A percentile compares a stretch with the other conserved stretches of the same genome.
These are phyloP conservation scores for Ophthalmotilapia sp. DNA, from an alignment of 2,113 vertebrate genomes.

Conservation along the genomic window DNA sequence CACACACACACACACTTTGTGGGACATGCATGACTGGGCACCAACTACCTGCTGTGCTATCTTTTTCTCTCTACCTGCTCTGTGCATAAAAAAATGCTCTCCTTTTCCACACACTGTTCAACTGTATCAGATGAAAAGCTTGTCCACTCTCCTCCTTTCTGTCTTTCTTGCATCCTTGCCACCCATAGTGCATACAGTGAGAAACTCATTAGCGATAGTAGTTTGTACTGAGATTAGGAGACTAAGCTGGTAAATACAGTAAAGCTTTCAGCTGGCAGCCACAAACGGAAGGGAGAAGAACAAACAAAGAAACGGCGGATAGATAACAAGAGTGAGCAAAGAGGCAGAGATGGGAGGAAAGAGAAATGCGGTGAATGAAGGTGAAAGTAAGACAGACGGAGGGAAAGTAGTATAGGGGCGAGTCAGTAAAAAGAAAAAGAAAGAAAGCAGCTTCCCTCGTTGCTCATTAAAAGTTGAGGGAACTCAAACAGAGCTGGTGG, in stretches of 20 bases:
- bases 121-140: neutral
- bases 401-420: slow-evolving; percentile 19
- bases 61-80: slow-evolving; percentile 3
- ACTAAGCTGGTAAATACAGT: slow-evolving; percentile 57
- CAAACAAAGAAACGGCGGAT: neutral
- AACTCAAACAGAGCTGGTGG: slow-evolving; percentile 65
- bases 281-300: slow-evolving; percentile 5
- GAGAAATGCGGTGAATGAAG: neutral
- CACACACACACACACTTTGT: neutral
- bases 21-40: slow-evolving; percentile 58
- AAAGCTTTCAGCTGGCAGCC: slow-evolving; percentile 37
- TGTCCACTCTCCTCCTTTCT: neutral
- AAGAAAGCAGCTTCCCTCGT: slow-evolving; percentile 20
- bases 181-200: slow-evolving; percentile 23
- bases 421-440: neutral
- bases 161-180: neutral
- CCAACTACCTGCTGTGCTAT: slow-evolving; percentile 47
- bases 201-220: slow-evolving; percentile 63
- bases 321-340: neutral
- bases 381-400: slow-evolving; percentile 1
- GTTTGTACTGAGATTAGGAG: slow-evolving; percentile 64
- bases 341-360: neutral
- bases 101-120: neutral
- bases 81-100: neutral
- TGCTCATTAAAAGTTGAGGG: slow-evolving; percentile 66